A percentile compares a stretch with the other conserved stretches of the same genome.
These are phyloP conservation scores for Pasiphila rectangulata DNA, from an alignment of 2,888 invertebrate genomes.

Conservation along the genomic window DNA sequence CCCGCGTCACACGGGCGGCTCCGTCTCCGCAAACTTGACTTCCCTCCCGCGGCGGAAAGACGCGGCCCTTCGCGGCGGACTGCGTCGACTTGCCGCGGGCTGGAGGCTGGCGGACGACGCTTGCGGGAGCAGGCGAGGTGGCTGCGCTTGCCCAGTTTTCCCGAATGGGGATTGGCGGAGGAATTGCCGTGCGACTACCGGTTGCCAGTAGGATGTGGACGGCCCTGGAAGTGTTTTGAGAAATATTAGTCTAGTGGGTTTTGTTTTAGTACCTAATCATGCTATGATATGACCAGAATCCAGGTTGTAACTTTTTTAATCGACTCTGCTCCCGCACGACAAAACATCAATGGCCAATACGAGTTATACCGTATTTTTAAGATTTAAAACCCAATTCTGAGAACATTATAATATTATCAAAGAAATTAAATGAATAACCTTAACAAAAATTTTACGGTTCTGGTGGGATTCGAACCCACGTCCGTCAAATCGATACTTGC, in stretches of 20 bases:
- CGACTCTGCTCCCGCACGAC: too few species aligned
- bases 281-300: too few species aligned
- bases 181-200: conserved; percentile 87
- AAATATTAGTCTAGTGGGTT: too few species aligned
- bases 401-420: too few species aligned
- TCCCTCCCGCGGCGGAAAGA: conserved; percentile 75
- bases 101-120: conserved; percentile 74
- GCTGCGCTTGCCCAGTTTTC: conserved; percentile 39
- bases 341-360: too few species aligned
- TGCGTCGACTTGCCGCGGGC: conserved; percentile 55
- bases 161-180: conserved; percentile 85
- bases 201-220: conserved; percentile 83
- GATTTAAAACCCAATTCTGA: background rate
- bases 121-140: conserved; percentile 59
- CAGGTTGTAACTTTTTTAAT: too few species aligned
- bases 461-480: too few species aligned
- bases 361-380: too few species aligned
- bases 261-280: background rate
- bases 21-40: conserved; percentile 76
- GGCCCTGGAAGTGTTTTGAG: conserved; percentile 43
- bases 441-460: too few species aligned
- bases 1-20: conserved; percentile 75
- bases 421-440: too few species aligned
- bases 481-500: too few species aligned
- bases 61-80: conserved; percentile 66